Evolutionary conservation across 2,888 invertebrate genomes (phyloP).

Genomic region (Catocala fraxini): DNA sequence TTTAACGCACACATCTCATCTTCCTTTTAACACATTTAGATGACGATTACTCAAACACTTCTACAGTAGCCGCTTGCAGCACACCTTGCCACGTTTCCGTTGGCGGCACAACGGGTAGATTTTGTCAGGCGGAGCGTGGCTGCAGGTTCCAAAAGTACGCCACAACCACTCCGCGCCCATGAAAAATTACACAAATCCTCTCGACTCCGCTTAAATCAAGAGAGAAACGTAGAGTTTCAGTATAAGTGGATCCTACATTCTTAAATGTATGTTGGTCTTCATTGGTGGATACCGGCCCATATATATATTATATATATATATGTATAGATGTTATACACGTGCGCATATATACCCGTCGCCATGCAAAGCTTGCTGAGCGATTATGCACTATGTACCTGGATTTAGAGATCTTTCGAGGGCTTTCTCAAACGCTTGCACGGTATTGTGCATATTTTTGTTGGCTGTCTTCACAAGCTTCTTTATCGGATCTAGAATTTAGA

Average conservation of each 20-base stretch:
- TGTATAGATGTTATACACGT: constrained; percentile 21
- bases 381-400: constrained; percentile 53
- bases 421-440: constrained; percentile 69
- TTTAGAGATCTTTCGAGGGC: constrained; percentile 68
- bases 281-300: constrained; percentile 13
- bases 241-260: too few species aligned
- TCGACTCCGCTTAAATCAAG: too few species aligned
- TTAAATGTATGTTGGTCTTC: not conserved
- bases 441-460: constrained; percentile 74
- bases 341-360: constrained; percentile 39
- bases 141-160: too few species aligned
- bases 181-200: too few species aligned
- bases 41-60: too few species aligned
- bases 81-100: too few species aligned
- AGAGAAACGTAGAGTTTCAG: too few species aligned
- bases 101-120: too few species aligned
- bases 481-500: constrained; percentile 52
- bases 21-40: not conserved
- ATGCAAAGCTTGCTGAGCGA: constrained; percentile 63
- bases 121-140: too few species aligned
- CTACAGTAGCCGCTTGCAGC: too few species aligned
- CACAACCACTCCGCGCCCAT: too few species aligned
- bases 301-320: constrained; percentile 10
- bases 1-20: not conserved
- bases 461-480: constrained; percentile 66